Evolutionary conservation across 2,113 vertebrate genomes (phyloP).

Genomic region (Callochromis pleurospilus): DNA sequence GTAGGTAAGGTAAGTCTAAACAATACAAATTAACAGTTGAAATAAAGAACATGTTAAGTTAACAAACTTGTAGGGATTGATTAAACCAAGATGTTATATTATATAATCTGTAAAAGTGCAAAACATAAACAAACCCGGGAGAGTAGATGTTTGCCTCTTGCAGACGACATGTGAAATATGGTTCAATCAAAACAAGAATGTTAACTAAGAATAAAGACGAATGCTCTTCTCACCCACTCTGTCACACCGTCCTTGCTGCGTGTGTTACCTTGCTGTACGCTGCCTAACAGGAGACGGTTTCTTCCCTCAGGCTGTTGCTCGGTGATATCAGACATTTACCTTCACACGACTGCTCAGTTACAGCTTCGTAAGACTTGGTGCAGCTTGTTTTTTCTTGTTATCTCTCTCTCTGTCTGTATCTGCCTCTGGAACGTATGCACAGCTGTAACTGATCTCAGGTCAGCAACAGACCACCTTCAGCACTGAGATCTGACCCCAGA

Average conservation of each 20-base stretch:
- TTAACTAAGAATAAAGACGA: neutral
- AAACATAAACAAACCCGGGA: neutral
- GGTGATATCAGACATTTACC: neutral
- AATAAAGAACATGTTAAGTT: too few species aligned
- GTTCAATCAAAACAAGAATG: neutral
- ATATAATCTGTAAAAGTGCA: neutral
- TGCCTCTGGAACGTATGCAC: neutral
- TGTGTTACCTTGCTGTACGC: neutral
- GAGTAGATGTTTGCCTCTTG: neutral
- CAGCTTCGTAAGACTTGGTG: neutral
- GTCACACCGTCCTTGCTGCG: neutral
- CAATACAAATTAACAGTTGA: too few species aligned
- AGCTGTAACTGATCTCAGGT: neutral
- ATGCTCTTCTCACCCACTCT: accelerated
- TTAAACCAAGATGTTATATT: neutral
- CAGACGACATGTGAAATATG: neutral
- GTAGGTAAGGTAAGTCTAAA: too few species aligned
- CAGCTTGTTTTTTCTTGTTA: neutral
- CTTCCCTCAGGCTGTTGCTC: neutral
- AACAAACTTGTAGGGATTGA: too few species aligned
- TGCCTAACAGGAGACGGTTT: neutral
- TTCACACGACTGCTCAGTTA: neutral
- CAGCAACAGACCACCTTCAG: neutral
- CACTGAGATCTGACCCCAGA: neutral
- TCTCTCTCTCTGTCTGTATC: neutral